A percentile compares a stretch with the other conserved stretches of the same genome.
Evolutionary conservation across 2,113 vertebrate genomes (phyloP).

Genomic region (Salminus brasiliensis): DNA sequence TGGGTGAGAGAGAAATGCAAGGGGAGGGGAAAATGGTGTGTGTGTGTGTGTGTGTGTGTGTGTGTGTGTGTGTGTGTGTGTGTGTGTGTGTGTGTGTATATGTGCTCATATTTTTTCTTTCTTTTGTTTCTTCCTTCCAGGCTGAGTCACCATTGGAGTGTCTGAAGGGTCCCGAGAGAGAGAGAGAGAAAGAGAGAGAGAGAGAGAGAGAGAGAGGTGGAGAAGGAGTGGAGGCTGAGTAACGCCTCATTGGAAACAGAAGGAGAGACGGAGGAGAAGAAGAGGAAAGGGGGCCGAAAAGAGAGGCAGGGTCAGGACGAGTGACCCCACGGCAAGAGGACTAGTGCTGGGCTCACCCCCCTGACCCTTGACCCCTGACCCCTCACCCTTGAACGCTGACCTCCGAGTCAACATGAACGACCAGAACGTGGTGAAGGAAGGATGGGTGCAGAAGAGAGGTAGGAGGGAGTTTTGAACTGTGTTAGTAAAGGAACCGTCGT

Average conservation of each 20-base stretch:
- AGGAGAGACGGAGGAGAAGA: slow-evolving; percentile 31
- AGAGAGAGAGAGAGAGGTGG: slow-evolving; percentile 31
- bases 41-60: slow-evolving; percentile 19
- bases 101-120: slow-evolving; percentile 54
- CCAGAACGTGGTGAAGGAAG: slow-evolving; percentile 80
- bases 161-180: slow-evolving; percentile 50
- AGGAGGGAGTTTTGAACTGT: not conserved
- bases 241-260: slow-evolving; percentile 29
- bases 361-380: slow-evolving; percentile 51
- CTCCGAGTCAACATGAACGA: slow-evolving; percentile 76
- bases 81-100: slow-evolving; percentile 28
- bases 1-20: slow-evolving; percentile 2
- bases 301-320: slow-evolving; percentile 25
- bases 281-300: slow-evolving; percentile 25
- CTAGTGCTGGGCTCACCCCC: slow-evolving; percentile 50
- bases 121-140: slow-evolving; percentile 73
- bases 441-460: slow-evolving; percentile 82
- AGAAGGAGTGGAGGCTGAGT: slow-evolving; percentile 45
- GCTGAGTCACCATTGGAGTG: slow-evolving; percentile 67
- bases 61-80: no score
- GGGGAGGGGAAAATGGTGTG: slow-evolving; percentile 57
- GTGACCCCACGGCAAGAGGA: slow-evolving; percentile 40
- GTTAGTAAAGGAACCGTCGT: not conserved
- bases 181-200: slow-evolving; percentile 37
- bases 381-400: slow-evolving; percentile 35